phyloP scores from a whole-genome alignment of 2,797 vertebrate genomes.

The Pipistrellus pipistrellus region DNA sequence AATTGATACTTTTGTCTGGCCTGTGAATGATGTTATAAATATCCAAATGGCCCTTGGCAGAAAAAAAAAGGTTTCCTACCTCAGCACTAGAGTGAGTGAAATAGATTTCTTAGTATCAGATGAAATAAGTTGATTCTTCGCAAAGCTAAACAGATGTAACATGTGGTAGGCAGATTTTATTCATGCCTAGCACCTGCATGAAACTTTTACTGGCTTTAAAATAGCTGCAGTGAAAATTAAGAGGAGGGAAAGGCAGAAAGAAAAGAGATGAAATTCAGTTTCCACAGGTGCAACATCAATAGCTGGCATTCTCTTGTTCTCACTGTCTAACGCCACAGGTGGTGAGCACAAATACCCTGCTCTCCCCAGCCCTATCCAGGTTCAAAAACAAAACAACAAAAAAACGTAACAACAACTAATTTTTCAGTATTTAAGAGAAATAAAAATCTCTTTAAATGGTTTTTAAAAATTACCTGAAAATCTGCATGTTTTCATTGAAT shows the following conservation, averaged over 20 bases:
- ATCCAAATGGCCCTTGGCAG: too few species aligned
- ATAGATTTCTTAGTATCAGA: neutral
- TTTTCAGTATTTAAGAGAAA: constrained; percentile 7
- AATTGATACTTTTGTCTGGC: too few species aligned
- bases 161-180: neutral
- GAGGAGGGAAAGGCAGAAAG: neutral
- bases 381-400: neutral
- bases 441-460: neutral
- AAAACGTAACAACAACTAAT: neutral
- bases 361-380: neutral
- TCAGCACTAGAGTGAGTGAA: neutral
- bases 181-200: neutral
- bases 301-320: neutral
- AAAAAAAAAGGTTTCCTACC: too few species aligned
- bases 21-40: too few species aligned
- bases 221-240: neutral
- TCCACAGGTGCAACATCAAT: neutral
- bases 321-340: neutral
- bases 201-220: neutral
- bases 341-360: neutral
- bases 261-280: neutral
- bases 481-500: constrained; percentile 3
- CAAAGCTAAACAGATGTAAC: neutral
- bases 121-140: neutral
- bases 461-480: constrained; percentile 13